Percentiles rank a stretch among this genome's conserved stretches.
These are phyloP conservation scores for Platichthys stellatus DNA, from an alignment of 2,113 vertebrate species.

Conservation along the genomic window DNA sequence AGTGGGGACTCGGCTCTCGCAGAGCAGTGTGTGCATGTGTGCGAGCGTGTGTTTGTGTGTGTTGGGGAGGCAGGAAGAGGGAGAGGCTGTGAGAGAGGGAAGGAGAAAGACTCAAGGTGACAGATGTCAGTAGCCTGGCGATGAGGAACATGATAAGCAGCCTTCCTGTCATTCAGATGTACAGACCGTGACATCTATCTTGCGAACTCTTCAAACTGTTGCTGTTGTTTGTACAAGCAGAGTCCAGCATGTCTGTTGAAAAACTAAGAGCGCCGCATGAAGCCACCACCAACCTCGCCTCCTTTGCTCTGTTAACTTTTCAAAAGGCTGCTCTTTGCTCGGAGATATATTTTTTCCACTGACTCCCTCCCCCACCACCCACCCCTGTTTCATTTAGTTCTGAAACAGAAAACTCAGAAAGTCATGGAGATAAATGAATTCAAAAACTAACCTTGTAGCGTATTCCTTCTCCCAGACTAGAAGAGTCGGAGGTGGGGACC, in stretches of 20 bases:
- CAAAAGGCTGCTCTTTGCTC: constrained; percentile 5
- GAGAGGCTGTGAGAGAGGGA: constrained; percentile 9
- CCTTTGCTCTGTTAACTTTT: constrained; percentile 32
- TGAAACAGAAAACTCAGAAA: constrained; percentile 28
- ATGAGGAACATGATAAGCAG: constrained; percentile 69
- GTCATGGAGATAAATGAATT: constrained; percentile 58
- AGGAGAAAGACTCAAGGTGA: constrained; percentile 66
- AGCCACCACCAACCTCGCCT: neutral
- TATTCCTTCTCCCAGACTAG: constrained; percentile 41
- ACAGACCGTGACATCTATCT: constrained; percentile 52
- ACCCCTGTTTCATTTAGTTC: constrained; percentile 8
- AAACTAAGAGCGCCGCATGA: constrained; percentile 11
- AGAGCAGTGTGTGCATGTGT: constrained; percentile 47
- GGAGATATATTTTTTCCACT: constrained; percentile 1
- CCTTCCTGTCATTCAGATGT: constrained; percentile 66
- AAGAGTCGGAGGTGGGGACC: constrained; percentile 62
- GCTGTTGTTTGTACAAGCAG: constrained; percentile 37
- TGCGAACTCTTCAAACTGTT: constrained; percentile 19
- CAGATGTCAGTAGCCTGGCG: constrained; percentile 72
- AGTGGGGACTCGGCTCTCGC: constrained; percentile 55
- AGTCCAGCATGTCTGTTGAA: constrained; percentile 26
- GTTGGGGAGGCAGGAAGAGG: constrained; percentile 12
- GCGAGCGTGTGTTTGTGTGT: constrained; percentile 28
- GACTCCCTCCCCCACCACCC: neutral
- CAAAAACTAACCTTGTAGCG: constrained; percentile 24